Base-by-base conservation (phyloP, 35 echinoderm and acorn worm species). In the Chiridota heheva region DNA sequence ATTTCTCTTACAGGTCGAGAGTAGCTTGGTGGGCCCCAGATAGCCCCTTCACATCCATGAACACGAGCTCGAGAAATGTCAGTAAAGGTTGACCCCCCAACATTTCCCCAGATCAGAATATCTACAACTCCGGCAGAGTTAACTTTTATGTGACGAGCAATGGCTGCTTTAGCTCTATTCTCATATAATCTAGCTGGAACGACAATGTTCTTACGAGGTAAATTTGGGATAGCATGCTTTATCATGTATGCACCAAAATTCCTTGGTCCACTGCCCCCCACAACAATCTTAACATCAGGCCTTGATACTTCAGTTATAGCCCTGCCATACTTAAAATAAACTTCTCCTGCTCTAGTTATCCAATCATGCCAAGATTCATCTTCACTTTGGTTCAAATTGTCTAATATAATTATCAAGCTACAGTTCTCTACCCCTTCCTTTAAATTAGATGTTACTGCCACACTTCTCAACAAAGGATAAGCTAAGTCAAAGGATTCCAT, bases 171-270 rank as follows among this genome's bases (percentile, higher is more conserved):
- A 0, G 95, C 95, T 76, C 76, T 80, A 53, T 91, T 98, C 38
- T 98, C 95, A 24, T 76, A 81, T n/a, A 91, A 63, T 30, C 95
- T 62, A 18, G 88, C 75, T 10, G 80, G 56, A 3, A 85, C 87
- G 5, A 91, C 73, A 53, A 98, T 73, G 56, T 98, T 98, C 64
- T 98, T 88, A 45, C 89, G 70, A 53, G 59, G 41, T 40, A 98
- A 68, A 31, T 72, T 62, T 18, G 86, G 86, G 13, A 85, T 81
- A 56, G 74, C 69, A 42, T 77, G 79, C 39, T 73, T 73, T 10
- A 98, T 86, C 59, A 98, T 74, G 38, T 89, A 87, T n/a, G 95
- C 89, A 49, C 85, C 86, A 41, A 91, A 87, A 82, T 98, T 98
- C 17, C 88, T 8, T 25, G 90, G 81, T 10, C 95, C 95, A 35